phyloP scores from a whole-genome alignment of 2,113 vertebrate species.

The Urocynchramus pylzowi region DNA sequence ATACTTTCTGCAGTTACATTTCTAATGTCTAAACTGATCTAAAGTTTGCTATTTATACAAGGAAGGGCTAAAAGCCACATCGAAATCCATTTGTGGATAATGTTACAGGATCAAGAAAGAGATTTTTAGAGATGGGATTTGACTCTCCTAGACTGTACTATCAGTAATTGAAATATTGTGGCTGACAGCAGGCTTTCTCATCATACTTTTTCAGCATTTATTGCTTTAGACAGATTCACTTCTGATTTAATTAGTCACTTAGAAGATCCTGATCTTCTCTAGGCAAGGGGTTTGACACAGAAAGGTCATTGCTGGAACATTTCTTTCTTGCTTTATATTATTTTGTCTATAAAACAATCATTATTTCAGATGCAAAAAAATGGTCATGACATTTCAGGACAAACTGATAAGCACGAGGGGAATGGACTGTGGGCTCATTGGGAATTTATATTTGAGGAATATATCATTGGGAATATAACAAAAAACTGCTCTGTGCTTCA shows the following conservation, averaged over 20 bases:
- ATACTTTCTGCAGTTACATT: neutral
- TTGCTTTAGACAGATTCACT: neutral
- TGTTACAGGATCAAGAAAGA: neutral
- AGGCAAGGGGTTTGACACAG: neutral
- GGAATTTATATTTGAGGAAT: neutral
- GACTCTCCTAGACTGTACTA: neutral
- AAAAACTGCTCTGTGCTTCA: neutral
- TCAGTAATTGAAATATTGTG: neutral
- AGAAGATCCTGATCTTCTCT: neutral
- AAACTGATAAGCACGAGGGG: neutral
- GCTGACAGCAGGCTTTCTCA: neutral
- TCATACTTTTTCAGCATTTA: neutral
- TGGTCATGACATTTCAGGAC: neutral
- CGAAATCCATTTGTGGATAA: neutral
- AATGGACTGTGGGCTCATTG: neutral
- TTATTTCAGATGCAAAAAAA: neutral
- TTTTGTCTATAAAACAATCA: neutral
- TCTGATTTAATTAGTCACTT: conserved; percentile 7
- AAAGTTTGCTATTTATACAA: neutral
- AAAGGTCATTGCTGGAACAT: neutral
- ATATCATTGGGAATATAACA: neutral
- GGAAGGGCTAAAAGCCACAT: neutral
- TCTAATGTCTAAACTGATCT: neutral
- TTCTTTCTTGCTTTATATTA: neutral
- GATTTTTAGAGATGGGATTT: neutral